These are phyloP conservation scores for Patagioenas fasciata DNA, from an alignment of 2,113 vertebrate species.

Conservation along the genomic window DNA sequence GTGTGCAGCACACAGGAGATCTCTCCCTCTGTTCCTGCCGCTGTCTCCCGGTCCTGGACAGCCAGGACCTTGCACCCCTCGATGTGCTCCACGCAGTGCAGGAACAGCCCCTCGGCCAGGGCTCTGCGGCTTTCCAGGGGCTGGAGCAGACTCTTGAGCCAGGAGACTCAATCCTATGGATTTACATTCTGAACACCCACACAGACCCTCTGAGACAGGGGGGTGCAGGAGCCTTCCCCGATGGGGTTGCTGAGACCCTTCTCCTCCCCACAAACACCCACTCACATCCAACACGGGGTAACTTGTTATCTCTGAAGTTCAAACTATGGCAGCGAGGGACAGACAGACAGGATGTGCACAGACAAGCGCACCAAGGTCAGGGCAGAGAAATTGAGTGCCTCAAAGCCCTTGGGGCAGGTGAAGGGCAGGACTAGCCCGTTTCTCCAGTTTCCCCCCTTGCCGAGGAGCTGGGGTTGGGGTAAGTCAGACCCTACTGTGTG, in stretches of 20 bases:
- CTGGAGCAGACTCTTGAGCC: background rate
- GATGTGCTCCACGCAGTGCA: background rate
- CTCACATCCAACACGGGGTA: background rate
- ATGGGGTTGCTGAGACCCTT: background rate
- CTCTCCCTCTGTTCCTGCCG: background rate
- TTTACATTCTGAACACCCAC: background rate
- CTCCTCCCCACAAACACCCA: rapidly evolving
- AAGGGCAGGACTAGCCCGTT: background rate
- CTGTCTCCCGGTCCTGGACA: background rate
- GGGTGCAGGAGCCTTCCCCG: background rate
- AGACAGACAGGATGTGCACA: background rate
- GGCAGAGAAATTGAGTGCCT: background rate
- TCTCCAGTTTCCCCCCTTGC: background rate
- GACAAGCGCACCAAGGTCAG: background rate
- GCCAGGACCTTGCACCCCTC: background rate
- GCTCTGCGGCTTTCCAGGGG: background rate
- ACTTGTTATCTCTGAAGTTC: background rate
- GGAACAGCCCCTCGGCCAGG: background rate
- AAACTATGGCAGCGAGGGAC: too few relatives aligned
- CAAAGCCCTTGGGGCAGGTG: background rate
- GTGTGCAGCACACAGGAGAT: rapidly evolving
- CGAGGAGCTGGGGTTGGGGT: background rate
- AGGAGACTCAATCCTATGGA: background rate
- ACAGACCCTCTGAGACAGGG: rapidly evolving
- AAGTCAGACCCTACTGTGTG: background rate